Base-by-base conservation (phyloP, 2,888 invertebrate genomes). In the Zaprionus obscuricornis region DNA sequence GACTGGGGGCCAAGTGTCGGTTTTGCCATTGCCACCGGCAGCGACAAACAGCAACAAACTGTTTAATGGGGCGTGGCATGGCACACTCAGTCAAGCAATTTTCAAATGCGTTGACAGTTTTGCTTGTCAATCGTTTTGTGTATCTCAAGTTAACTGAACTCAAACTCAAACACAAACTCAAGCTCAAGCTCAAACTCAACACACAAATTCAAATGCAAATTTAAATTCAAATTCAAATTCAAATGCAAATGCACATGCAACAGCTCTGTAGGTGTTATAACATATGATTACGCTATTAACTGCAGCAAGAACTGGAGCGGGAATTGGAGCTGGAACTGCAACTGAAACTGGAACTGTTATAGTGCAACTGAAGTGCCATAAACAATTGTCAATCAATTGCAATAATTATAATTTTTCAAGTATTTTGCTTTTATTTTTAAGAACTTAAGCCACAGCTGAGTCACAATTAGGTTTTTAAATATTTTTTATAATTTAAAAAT, bases 81-180 rank as follows among this genome's bases (percentile, higher is more conserved):
- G 69, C 69, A 77, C n/a, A n/a, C 66, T 77, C 72, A 75, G 72
- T 77, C 72, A 75, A 68, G 37, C 42, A 68, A 75, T 75, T 79
- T 75, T 69, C 68, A 76, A 69, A 76, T 74, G 77, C 79, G 77
- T 77, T 77, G 77, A 77, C 77, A 77, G 77, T 76, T 77, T 79
- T 47, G 63, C 43, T 47, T 79, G 77, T 77, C 77, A 79, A 77
- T 77, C 76, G 77, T 68, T 76, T 79, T 76, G 74, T 71, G 60
- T 76, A 43, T 57, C 50, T 58, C 33, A 37, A 60, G 50, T 26
- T 27, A 18, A n/a, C n/a, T n/a, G n/a, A n/a, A n/a, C n/a, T n/a
- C n/a, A n/a, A n/a, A n/a, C n/a, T n/a, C n/a, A n/a, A n/a, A n/a
- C n/a, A n/a, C n/a, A n/a, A n/a, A n/a, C n/a, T n/a, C n/a, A n/a